These are phyloP conservation scores for Chrysopilus asiliformis DNA, from an alignment of 2,888 invertebrate species.

Conservation along the genomic window DNA sequence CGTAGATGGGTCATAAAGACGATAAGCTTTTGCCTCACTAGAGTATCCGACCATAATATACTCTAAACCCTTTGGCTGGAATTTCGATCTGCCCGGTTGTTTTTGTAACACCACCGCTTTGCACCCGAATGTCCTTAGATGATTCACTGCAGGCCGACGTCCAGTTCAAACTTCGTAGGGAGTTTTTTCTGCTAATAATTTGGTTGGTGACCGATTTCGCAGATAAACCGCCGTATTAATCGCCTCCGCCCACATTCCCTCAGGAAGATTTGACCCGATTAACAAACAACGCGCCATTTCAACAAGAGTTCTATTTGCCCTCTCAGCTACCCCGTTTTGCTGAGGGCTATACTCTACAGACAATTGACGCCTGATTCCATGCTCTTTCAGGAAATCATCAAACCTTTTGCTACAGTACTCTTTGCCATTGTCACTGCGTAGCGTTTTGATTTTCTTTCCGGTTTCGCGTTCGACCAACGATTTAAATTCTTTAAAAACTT, in stretches of 20 bases:
- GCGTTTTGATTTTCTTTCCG: background rate
- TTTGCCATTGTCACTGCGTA: background rate
- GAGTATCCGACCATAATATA: too few species aligned
- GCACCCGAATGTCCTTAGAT: too few species aligned
- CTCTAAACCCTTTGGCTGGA: too few species aligned
- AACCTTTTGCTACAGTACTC: background rate
- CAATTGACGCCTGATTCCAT: background rate
- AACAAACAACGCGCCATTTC: conserved; percentile 1
- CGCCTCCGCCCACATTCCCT: conserved; percentile 3
- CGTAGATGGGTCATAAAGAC: too few species aligned
- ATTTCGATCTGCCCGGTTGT: too few species aligned
- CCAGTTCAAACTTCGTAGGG: background rate
- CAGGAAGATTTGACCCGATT: too few species aligned
- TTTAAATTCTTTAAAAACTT: background rate
- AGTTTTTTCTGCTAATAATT: background rate
- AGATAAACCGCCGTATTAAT: background rate
- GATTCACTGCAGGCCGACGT: background rate
- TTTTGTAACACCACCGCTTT: too few species aligned
- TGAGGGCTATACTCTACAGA: conserved; percentile 1
- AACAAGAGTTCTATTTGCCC: background rate
- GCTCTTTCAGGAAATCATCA: background rate
- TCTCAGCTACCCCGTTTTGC: conserved; percentile 1
- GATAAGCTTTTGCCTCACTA: too few species aligned
- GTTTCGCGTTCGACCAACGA: background rate
- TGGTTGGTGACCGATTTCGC: background rate